Evolutionary conservation across 2,113 vertebrate genomes (phyloP), one percentile per base, ranked within the genome.

Genomic region (Aspiorhynchus laticeps): DNA sequence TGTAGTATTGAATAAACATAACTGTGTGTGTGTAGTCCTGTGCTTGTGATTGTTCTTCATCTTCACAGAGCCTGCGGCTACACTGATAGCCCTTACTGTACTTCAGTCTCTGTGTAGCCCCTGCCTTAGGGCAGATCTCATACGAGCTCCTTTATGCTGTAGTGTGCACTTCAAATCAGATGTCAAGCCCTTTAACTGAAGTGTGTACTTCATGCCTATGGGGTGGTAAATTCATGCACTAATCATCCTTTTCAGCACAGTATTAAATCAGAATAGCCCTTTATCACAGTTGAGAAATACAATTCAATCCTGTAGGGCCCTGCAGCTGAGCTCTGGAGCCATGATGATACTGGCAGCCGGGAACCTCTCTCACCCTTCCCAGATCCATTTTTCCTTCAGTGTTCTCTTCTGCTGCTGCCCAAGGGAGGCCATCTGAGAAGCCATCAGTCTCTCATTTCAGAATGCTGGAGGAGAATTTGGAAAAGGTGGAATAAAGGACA

Each of bases 401-500:
- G 17, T 17, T 19, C 7, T 31, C 65, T 69, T 71, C 46, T 48
- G 46, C 41, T 65, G 59, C 26, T 51, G 78, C 80, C 59, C 80
- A 21, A 38, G 80, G 43, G 65, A 83, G 65, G 81, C n/a, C 26
- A 83, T 71, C 43, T 31, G 65, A 83, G 65, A 10, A 69, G 41
- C 65, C 31, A 31, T n/a, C 65, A 83, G 63, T 36, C 43, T 83
- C 81, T 83, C 33, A 48, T 83, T 83, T 69, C 61, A 48, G 41
- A 83, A 31, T 83, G 26, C 43, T 43, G 59, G 46, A 51, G 41
- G 36, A 43, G 59, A 67, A 82, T 82, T 63, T 81, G 33, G 36
- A 65, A 80, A 80, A 61, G 78, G 78, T 80, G 78, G 33, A 36
- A 80, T 82, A 67, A 82, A 46, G 80, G 80, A 67, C 61, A 82